These are phyloP conservation scores for Lophura nycthemera DNA, from an alignment of 2,113 vertebrate species.

Conservation along the genomic window DNA sequence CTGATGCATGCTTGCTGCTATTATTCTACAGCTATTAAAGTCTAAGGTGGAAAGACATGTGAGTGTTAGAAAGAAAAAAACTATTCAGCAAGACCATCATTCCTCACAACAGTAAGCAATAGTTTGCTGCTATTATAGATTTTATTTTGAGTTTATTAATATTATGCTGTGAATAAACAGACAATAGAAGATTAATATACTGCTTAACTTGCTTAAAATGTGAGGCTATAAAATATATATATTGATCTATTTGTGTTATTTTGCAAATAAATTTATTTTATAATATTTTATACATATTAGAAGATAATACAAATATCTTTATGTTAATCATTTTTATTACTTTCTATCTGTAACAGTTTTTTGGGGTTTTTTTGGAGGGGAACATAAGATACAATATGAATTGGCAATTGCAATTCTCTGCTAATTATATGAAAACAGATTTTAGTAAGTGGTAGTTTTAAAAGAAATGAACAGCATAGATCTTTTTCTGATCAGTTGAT, in stretches of 20 bases:
- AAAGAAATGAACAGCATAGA: constrained; percentile 48
- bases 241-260: constrained; percentile 58
- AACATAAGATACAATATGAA: constrained; percentile 42
- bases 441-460: constrained; percentile 64
- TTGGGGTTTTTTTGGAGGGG: constrained; percentile 50
- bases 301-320: constrained; percentile 49
- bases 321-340: constrained; percentile 75
- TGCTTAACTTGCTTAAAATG: constrained; percentile 59
- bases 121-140: constrained; percentile 50
- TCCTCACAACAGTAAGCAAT: constrained; percentile 58
- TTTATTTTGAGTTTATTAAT: constrained; percentile 52
- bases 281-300: constrained; percentile 75
- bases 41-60: constrained; percentile 38
- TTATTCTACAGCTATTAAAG: constrained; percentile 51
- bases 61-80: constrained; percentile 53
- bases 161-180: constrained; percentile 47
- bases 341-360: constrained; percentile 47
- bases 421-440: constrained; percentile 27
- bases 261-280: constrained; percentile 64
- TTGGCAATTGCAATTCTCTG: constrained; percentile 24
- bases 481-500: constrained; percentile 60
- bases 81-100: constrained; percentile 20
- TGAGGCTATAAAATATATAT: constrained; percentile 15
- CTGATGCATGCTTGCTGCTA: constrained; percentile 63
- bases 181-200: constrained; percentile 31